Conservation (phyloP, 2,113 vertebrate species). For the Apodemus speciosus region DNA sequence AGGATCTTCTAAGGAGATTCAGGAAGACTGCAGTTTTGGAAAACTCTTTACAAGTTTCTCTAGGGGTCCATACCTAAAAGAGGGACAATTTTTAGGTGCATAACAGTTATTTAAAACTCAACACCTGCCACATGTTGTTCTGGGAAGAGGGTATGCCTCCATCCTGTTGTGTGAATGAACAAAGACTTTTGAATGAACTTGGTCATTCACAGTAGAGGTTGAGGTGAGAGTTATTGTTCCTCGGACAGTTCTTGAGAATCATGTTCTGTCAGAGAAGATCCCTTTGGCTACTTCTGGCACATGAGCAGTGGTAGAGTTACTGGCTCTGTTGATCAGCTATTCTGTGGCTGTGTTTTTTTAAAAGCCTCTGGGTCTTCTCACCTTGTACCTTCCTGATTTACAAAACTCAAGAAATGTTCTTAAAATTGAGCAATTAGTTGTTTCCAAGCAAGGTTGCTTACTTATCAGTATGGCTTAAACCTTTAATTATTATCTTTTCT, state of each 20-base stretch:
- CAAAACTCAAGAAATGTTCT: background rate
- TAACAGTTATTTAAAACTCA: background rate
- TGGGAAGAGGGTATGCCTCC: fast-evolving
- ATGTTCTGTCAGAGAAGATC: background rate
- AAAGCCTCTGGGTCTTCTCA: background rate
- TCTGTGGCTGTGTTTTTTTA: background rate
- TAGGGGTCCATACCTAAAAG: background rate
- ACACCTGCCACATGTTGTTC: fast-evolving
- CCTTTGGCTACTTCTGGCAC: fast-evolving
- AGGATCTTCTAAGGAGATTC: background rate
- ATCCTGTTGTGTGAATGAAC: background rate
- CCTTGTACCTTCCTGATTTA: background rate
- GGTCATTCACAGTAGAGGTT: background rate
- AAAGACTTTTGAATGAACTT: background rate
- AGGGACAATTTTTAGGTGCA: background rate
- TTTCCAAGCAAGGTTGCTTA: background rate
- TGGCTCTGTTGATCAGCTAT: background rate
- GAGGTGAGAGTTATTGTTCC: background rate
- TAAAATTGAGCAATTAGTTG: slow-evolving; percentile 14
- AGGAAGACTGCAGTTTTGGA: background rate
- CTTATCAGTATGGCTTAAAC: background rate
- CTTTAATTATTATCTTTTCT: background rate
- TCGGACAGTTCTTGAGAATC: background rate
- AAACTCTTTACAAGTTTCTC: background rate
- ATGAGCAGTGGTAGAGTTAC: background rate